phyloP scores from a whole-genome alignment of 1,140 invertebrate genomes.

The Drosophila pachea region DNA sequence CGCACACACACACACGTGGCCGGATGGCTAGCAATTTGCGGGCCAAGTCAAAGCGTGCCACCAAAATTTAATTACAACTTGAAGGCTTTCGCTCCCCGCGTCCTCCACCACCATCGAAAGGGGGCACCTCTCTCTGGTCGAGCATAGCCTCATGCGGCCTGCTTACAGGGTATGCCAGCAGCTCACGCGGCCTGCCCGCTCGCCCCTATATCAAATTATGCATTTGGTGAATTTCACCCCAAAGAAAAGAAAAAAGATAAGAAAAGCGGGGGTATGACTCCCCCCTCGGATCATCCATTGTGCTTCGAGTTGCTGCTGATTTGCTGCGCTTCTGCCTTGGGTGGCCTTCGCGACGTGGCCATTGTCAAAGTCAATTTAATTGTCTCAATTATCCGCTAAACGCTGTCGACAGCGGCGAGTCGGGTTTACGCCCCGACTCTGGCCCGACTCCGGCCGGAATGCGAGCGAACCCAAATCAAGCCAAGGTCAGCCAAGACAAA shows the following conservation, averaged over 20 bases:
- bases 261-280: not conserved
- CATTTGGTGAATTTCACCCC: no score
- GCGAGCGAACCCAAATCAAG: constrained; percentile 58
- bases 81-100: constrained; percentile 50
- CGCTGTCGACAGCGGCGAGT: constrained; percentile 43
- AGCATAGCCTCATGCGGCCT: no score
- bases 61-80: constrained; percentile 72
- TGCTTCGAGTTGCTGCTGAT: constrained; percentile 61
- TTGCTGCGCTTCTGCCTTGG: constrained; percentile 54
- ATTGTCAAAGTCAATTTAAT: constrained; percentile 76
- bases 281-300: constrained; percentile 59
- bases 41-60: not conserved
- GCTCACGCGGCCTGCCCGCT: no score
- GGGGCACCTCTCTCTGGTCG: no score
- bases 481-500: constrained; percentile 45
- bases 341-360: constrained; percentile 9
- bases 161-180: no score
- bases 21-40: constrained; percentile 20
- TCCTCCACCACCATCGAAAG: no score
- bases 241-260: not conserved
- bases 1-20: not conserved
- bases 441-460: not conserved
- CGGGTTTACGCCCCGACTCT: not conserved
- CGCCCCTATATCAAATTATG: not conserved
- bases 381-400: constrained; percentile 75